phyloP scores from a whole-genome alignment of 2,797 vertebrate genomes.

The Cirrhinus molitorella region DNA sequence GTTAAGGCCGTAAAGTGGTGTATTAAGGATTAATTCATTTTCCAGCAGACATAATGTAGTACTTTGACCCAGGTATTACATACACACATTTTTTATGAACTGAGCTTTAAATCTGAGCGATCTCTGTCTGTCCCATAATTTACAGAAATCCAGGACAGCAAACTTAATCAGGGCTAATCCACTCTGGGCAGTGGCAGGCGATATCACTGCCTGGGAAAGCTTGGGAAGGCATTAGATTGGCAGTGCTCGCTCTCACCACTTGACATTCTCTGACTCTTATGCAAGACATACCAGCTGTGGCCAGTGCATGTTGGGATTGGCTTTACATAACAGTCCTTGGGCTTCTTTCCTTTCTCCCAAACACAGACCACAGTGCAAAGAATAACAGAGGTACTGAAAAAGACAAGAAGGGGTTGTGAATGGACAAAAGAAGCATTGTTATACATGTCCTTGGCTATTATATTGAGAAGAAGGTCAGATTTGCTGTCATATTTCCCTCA shows the following conservation, averaged over 20 bases:
- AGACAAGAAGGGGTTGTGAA: constrained; percentile 26
- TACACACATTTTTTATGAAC: constrained; percentile 56
- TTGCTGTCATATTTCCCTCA: neutral
- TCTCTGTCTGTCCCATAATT: constrained; percentile 43
- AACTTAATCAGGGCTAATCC: constrained; percentile 76
- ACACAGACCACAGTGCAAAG: neutral
- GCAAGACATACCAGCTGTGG: constrained; percentile 77
- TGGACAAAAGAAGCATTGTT: constrained; percentile 7
- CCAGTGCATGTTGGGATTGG: constrained; percentile 69
- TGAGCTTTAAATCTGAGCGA: constrained; percentile 58
- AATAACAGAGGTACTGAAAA: constrained; percentile 8
- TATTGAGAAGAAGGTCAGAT: neutral
- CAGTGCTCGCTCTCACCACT: constrained; percentile 69
- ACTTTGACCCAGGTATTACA: constrained; percentile 52
- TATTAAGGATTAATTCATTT: constrained; percentile 31
- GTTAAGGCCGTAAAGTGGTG: constrained; percentile 23
- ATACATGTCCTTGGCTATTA: neutral
- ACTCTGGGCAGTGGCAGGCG: constrained; percentile 63
- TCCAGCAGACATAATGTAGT: constrained; percentile 40
- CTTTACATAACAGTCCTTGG: constrained; percentile 73
- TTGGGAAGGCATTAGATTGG: constrained; percentile 73
- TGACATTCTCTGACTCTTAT: constrained; percentile 71
- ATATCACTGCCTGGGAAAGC: constrained; percentile 64
- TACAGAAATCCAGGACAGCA: constrained; percentile 69
- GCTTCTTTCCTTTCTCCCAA: constrained; percentile 16